Percentiles rank a stretch among this genome's conserved stretches.
phyloP scores from a whole-genome alignment of 2,888 invertebrate genomes.

The Drosophila yooni region DNA sequence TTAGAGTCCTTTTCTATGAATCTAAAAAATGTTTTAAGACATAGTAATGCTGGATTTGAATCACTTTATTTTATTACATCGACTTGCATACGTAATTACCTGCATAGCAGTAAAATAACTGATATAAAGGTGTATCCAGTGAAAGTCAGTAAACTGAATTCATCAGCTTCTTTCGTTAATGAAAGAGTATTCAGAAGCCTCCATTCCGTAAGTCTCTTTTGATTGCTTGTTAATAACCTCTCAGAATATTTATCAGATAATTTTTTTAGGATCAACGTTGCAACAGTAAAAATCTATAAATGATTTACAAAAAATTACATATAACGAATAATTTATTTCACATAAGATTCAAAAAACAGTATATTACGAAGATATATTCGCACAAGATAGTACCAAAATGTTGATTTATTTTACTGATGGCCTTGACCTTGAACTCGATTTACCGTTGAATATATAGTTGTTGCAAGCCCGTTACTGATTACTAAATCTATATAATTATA shows the following conservation, averaged over 20 bases:
- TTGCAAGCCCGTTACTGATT: neutral
- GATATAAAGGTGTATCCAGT: constrained; percentile 65
- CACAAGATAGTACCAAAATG: neutral
- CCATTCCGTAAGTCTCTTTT: constrained; percentile 59
- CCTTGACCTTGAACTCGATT: neutral
- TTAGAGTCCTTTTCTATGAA: constrained; percentile 48
- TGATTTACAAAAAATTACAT: neutral
- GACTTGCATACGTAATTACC: constrained; percentile 24
- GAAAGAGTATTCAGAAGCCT: constrained; percentile 62
- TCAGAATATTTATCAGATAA: constrained; percentile 67
- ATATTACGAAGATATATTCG: no score
- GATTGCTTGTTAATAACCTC: constrained; percentile 51
- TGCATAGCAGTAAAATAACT: constrained; percentile 54
- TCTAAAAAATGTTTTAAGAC: constrained; percentile 19
- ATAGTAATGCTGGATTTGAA: neutral
- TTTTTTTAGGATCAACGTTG: constrained; percentile 59
- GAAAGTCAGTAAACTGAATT: constrained; percentile 56
- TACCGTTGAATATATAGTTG: neutral
- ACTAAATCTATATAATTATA: neutral
- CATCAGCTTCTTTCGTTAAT: constrained; percentile 62
- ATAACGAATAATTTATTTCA: neutral
- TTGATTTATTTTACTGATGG: neutral
- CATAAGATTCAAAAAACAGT: neutral
- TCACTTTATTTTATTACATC: neutral
- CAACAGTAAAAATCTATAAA: constrained; percentile 42